Conservation (phyloP, 2,113 vertebrate genomes). For the Podocnemis expansa region DNA sequence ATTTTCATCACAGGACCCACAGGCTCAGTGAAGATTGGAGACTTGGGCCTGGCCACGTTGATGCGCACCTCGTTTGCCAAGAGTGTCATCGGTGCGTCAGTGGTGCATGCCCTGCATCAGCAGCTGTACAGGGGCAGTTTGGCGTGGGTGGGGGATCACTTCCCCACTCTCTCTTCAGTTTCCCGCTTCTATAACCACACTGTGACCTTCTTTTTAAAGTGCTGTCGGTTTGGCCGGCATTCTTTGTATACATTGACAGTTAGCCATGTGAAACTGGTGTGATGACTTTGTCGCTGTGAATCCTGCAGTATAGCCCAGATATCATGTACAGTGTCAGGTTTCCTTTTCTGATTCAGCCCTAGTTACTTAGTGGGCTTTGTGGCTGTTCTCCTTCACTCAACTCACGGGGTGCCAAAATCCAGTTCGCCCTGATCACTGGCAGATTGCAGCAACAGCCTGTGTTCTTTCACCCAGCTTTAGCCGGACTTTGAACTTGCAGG, state of each 20-base stretch:
- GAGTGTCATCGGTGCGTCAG: conserved; percentile 91
- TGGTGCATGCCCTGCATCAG: not conserved
- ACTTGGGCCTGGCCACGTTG: conserved; percentile 93
- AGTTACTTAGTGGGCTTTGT: no score
- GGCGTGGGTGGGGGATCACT: not conserved
- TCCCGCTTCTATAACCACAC: not conserved
- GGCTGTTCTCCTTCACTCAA: no score
- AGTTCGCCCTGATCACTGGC: no score
- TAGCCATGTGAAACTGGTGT: not conserved
- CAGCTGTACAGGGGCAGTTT: not conserved
- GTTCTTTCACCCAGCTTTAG: not conserved
- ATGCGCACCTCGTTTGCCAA: conserved; percentile 97
- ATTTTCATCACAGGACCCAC: conserved; percentile 98
- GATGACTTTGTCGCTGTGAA: not conserved
- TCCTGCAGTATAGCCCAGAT: no score
- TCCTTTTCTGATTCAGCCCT: no score
- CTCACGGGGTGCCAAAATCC: no score
- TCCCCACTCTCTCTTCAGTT: not conserved
- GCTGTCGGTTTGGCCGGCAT: no score
- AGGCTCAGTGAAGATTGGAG: conserved; percentile 95
- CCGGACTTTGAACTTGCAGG: not conserved
- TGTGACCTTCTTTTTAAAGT: not conserved
- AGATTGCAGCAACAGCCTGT: not conserved
- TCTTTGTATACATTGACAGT: not conserved
- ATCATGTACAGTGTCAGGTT: no score